Conservation (phyloP, 2,888 invertebrate species). For the Morpho deidamia region DNA sequence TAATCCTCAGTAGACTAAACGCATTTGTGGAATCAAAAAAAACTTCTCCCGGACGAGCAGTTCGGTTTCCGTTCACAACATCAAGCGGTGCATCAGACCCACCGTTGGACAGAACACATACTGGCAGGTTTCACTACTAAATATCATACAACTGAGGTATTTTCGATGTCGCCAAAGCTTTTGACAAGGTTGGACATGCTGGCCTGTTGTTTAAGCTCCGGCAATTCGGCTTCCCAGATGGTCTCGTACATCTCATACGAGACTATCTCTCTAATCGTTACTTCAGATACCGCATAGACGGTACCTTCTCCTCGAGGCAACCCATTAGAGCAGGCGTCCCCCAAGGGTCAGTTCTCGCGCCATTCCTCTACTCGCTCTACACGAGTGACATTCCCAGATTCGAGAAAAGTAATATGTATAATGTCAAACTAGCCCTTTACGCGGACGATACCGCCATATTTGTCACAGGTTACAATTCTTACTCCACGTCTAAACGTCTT, state of each 20-base stretch:
- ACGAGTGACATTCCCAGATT: too few species aligned
- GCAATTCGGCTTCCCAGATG: background rate
- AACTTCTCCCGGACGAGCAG: background rate
- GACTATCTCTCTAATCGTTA: background rate
- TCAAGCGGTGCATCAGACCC: background rate
- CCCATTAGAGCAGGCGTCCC: too few species aligned
- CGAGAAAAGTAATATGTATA: too few species aligned
- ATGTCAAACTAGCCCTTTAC: too few species aligned
- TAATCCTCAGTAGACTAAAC: background rate
- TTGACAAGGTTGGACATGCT: too few species aligned
- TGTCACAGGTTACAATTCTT: too few species aligned
- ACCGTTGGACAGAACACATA: background rate
- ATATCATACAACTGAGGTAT: background rate
- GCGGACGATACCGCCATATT: too few species aligned
- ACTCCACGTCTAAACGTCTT: too few species aligned
- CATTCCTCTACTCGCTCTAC: too few species aligned
- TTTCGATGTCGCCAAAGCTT: too few species aligned
- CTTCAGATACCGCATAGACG: background rate
- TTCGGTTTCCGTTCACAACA: background rate
- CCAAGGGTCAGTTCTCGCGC: too few species aligned
- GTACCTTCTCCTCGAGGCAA: too few species aligned
- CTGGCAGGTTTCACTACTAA: background rate
- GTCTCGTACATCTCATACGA: background rate
- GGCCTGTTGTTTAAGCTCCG: background rate
- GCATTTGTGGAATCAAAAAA: background rate